phyloP scores from a whole-genome alignment of 2,797 vertebrate genomes.

The Peromyscus melanophrys region DNA sequence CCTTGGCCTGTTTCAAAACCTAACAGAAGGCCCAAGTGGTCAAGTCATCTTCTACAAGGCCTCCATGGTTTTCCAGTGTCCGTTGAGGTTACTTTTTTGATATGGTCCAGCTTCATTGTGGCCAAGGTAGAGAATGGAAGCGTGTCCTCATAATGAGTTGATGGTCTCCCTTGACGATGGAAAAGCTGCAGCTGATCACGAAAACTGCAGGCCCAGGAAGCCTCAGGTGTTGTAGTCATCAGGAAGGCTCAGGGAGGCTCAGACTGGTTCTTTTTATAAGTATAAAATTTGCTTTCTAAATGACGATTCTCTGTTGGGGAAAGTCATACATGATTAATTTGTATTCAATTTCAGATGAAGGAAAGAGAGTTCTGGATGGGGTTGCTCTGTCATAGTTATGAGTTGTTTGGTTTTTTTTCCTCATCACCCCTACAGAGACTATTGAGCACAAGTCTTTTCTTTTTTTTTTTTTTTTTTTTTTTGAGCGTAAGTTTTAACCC shows the following conservation, averaged over 20 bases:
- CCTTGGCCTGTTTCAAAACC: neutral
- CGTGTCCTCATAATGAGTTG: neutral
- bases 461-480: too few relatives aligned
- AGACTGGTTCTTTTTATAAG: neutral
- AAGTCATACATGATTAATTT: neutral
- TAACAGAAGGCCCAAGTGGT: neutral
- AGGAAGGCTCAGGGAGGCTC: neutral
- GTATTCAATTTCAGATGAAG: slow-evolving; percentile 43
- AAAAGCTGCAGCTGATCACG: neutral
- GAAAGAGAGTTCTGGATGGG: neutral
- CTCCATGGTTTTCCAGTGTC: neutral
- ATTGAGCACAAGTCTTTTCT: neutral
- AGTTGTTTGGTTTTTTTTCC: neutral
- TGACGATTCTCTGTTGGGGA: slow-evolving; percentile 7
- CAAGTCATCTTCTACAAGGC: neutral
- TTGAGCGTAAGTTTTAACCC: neutral
- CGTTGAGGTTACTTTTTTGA: neutral
- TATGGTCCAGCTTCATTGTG: neutral
- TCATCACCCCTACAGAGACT: neutral
- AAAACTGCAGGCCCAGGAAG: slow-evolving; percentile 32
- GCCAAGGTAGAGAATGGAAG: neutral
- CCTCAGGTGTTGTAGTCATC: neutral
- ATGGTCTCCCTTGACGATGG: neutral
- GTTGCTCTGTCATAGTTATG: neutral
- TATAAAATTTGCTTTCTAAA: neutral